phyloP scores from a whole-genome alignment of 2,113 vertebrate genomes.

The Brachypteracias leptosomus region DNA sequence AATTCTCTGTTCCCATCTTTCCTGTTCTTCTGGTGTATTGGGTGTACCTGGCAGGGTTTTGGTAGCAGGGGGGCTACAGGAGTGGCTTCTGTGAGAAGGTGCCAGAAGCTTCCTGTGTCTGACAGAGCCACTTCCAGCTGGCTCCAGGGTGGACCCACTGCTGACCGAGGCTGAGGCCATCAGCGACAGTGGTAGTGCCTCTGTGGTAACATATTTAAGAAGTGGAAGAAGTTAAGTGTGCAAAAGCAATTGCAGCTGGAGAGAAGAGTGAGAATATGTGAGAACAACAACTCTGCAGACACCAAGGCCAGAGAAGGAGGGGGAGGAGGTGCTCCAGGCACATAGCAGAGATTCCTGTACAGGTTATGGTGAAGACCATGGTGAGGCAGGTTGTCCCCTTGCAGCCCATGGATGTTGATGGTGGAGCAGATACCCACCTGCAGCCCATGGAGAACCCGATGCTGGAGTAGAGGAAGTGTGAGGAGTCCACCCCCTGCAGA shows the following conservation, averaged over 20 bases:
- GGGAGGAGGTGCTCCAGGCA: background rate
- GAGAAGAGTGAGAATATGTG: background rate
- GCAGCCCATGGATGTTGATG: background rate
- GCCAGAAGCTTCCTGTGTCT: background rate
- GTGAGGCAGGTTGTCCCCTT: background rate
- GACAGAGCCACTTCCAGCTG: background rate
- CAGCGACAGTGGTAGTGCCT: background rate
- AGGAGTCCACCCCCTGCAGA: background rate
- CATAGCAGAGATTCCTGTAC: background rate
- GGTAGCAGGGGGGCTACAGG: background rate
- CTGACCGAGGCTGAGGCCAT: background rate
- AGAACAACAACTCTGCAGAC: background rate
- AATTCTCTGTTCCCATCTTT: background rate
- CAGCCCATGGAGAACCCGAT: background rate
- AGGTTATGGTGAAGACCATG: background rate
- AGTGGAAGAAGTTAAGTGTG: background rate
- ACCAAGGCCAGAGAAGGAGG: background rate
- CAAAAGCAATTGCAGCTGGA: background rate
- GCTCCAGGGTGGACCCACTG: background rate
- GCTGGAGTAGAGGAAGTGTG: background rate
- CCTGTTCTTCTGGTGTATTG: background rate
- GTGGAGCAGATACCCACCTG: background rate
- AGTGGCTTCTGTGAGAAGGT: background rate
- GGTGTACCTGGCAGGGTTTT: background rate
- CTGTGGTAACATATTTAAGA: background rate